A percentile compares a stretch with the other conserved stretches of the same genome.
phyloP scores from a whole-genome alignment of 92 coral and sea anemone genomes.

The Epizoanthus stellaris region DNA sequence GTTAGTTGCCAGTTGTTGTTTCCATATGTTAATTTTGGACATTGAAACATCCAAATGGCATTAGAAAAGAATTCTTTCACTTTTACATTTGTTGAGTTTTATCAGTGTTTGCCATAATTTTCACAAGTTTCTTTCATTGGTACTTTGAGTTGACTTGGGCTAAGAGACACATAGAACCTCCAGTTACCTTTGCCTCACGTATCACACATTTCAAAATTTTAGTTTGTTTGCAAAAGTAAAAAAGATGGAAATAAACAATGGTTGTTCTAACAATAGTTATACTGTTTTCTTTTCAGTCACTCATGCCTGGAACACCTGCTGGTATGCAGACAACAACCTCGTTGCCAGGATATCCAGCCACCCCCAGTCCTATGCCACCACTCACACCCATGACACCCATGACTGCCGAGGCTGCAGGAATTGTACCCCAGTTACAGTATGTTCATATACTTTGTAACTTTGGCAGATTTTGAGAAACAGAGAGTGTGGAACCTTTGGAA shows the following conservation, averaged over 20 bases:
- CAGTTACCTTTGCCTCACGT: no score
- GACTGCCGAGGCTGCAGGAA: slow-evolving; percentile 94
- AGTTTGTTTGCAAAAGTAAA: neutral
- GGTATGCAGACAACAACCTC: slow-evolving; percentile 90
- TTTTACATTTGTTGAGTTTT: no score
- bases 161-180: no score
- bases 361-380: slow-evolving; percentile 97
- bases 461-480: neutral
- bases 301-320: slow-evolving; percentile 78
- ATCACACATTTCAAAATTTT: neutral
- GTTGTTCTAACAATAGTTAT: no score
- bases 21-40: no score
- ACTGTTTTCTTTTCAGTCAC: slow-evolving; percentile 52
- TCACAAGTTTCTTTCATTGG: no score
- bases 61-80: no score
- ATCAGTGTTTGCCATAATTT: no score
- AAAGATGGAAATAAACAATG: no score
- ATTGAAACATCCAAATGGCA: no score
- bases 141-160: no score
- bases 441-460: slow-evolving; percentile 34
- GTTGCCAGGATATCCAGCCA: slow-evolving; percentile 93
- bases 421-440: slow-evolving; percentile 98
- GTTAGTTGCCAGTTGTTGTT: no score
- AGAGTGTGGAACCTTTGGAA: neutral
- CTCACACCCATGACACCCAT: slow-evolving; percentile 95